Conservation (phyloP, 2,113 vertebrate species). For the Rhynchopsitta pachyrhyncha region DNA sequence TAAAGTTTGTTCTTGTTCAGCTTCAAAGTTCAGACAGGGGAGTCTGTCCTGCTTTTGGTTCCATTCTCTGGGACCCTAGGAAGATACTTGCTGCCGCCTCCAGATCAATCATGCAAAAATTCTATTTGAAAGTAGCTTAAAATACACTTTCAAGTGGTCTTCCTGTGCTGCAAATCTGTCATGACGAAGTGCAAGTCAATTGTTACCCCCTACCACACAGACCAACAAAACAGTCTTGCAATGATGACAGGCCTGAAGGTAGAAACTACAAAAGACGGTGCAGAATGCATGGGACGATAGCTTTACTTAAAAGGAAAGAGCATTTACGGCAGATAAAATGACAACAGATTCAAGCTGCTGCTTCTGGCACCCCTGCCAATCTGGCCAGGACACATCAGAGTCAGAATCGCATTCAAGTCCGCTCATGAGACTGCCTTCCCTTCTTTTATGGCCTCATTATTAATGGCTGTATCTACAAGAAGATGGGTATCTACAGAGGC, state of each 20-base stretch:
- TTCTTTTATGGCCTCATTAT: constrained; percentile 28
- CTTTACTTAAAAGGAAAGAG: constrained; percentile 41
- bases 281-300: constrained; percentile 19
- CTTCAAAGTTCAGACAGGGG: constrained; percentile 14
- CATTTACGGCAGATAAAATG: constrained; percentile 12
- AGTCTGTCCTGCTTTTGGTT: neutral
- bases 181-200: constrained; percentile 60
- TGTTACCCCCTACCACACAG: constrained; percentile 11
- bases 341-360: constrained; percentile 11
- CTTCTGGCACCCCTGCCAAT: constrained; percentile 24
- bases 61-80: constrained; percentile 1
- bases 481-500: neutral
- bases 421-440: neutral
- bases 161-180: constrained; percentile 37
- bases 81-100: neutral
- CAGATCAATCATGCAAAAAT: constrained; percentile 19
- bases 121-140: constrained; percentile 15
- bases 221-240: neutral
- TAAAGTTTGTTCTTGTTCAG: neutral
- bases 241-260: neutral
- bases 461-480: neutral
- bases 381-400: neutral
- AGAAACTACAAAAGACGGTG: constrained; percentile 33
- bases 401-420: neutral
- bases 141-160: constrained; percentile 29